Evolutionary conservation across 2,113 vertebrate genomes (phyloP).

Genomic region (Hyla sarda): DNA sequence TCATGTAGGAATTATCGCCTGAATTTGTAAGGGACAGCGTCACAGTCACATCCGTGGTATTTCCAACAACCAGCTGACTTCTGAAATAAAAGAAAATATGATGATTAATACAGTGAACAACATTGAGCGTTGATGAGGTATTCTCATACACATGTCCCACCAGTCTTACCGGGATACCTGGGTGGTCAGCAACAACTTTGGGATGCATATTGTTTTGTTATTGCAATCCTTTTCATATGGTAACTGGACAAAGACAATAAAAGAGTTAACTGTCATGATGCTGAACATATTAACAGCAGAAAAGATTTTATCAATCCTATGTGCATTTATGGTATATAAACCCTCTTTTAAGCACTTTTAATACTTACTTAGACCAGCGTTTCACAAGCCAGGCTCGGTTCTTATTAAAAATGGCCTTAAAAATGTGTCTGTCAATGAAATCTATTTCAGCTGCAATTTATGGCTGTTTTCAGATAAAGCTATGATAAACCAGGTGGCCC

Average conservation of each 20-base stretch:
- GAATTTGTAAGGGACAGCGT: constrained; percentile 61
- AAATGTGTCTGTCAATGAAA: no score
- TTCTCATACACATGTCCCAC: background rate
- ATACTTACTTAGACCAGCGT: no score
- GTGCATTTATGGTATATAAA: background rate
- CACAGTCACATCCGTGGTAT: constrained; percentile 62
- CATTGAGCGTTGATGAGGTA: background rate
- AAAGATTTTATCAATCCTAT: background rate
- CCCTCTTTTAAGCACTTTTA: no score
- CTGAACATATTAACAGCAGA: background rate
- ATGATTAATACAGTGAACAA: background rate
- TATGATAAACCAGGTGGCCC: no score
- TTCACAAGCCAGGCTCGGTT: no score
- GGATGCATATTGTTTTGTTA: constrained; percentile 62
- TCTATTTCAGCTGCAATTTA: no score
- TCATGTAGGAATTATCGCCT: constrained; percentile 67
- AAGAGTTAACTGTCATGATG: background rate
- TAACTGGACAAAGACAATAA: constrained; percentile 66
- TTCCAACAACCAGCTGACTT: constrained; percentile 63
- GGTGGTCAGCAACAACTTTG: constrained; percentile 59
- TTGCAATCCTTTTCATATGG: constrained; percentile 67
- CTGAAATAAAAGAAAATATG: constrained; percentile 56
- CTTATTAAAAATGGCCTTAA: no score
- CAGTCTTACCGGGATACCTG: constrained; percentile 64
- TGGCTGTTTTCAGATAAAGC: no score